Evolutionary conservation across 37 sponge, comb jelly and placozoan species (phyloP), one percentile per base, ranked within the genome.

Genomic region (Geodia barretti): DNA sequence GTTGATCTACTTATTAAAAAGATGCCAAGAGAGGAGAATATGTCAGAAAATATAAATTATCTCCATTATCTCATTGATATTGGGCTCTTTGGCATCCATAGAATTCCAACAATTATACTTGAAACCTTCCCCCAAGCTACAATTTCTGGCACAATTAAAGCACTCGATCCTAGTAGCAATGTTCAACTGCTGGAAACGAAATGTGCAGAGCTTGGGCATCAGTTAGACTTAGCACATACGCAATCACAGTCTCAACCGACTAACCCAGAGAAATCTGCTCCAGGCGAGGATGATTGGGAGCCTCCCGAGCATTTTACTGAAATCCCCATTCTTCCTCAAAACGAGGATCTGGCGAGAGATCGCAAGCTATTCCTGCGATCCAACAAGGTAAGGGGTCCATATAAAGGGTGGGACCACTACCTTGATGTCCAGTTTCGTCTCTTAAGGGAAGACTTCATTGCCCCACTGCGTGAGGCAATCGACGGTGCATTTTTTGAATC

Each of bases 361-460:
- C 5, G 20, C 1, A 72, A 78, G 35, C 79, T 75, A 29, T 83
- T 66, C 37, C 77, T 95, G 67, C 65, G 89, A 1, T 73, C 83
- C 5, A 89, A 89, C 62, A 84, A 92, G 3, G 40, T 83, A 38
- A 67, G 71, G 23, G 96, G 93, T 33, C 41, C 23, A 17, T 95
- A 91, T 68, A 64, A 74, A 17, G 64, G 61, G 32, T 89, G 90
- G 84, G 81, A 87, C 68, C 90, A 92, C 38, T 96, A 96, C 72
- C 81, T 82, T 41, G 91, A 96, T 71, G 76, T 87, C 2, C 96
- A 96, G 62, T 96, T 96, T 77, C 87, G 82, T 28, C 76, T 96
- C 8, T 82, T 96, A 26, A 64, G 96, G 31, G 96, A 96, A 77
- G 96, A 96, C 62, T 92, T 96, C 70, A 63, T 96, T 20, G 88